Evolutionary conservation across 1,140 invertebrate genomes (phyloP).

Genomic region (Magallana ariakensis): DNA sequence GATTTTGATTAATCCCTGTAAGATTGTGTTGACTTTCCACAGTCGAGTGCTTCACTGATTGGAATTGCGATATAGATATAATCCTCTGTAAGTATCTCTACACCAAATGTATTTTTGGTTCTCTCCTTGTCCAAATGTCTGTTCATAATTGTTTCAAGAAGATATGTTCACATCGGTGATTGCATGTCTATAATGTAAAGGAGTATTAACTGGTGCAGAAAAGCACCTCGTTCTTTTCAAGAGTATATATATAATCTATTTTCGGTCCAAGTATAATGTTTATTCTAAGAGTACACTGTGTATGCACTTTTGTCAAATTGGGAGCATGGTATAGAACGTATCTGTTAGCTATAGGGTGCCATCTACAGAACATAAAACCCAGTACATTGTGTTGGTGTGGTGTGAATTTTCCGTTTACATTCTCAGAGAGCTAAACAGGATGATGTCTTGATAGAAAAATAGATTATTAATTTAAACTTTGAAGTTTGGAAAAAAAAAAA

Average conservation of each 20-base stretch:
- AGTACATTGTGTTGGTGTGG: not conserved
- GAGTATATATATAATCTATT: constrained; percentile 27
- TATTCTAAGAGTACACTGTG: not conserved
- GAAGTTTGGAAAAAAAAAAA: not conserved
- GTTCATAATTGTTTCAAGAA: not conserved
- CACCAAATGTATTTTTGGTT: not conserved
- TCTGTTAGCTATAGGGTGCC: constrained; percentile 4
- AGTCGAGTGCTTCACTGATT: not conserved
- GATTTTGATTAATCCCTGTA: not conserved
- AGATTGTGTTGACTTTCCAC: not conserved
- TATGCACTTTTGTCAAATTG: constrained; percentile 19
- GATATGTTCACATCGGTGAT: not conserved
- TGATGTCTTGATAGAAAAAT: not conserved
- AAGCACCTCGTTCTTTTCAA: constrained; percentile 10
- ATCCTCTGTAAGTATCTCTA: not conserved
- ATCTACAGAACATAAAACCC: constrained; percentile 11
- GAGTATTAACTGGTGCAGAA: constrained; percentile 26
- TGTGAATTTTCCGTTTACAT: not conserved
- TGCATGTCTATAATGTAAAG: not conserved
- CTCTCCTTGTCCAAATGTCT: not conserved
- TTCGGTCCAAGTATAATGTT: constrained; percentile 19
- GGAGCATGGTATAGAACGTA: constrained; percentile 9
- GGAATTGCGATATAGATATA: not conserved
- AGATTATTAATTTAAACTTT: constrained; percentile 12
- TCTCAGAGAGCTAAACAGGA: not conserved